Evolutionary conservation across 2,797 vertebrate genomes (phyloP).

Genomic region (Sebastes itinus): DNA sequence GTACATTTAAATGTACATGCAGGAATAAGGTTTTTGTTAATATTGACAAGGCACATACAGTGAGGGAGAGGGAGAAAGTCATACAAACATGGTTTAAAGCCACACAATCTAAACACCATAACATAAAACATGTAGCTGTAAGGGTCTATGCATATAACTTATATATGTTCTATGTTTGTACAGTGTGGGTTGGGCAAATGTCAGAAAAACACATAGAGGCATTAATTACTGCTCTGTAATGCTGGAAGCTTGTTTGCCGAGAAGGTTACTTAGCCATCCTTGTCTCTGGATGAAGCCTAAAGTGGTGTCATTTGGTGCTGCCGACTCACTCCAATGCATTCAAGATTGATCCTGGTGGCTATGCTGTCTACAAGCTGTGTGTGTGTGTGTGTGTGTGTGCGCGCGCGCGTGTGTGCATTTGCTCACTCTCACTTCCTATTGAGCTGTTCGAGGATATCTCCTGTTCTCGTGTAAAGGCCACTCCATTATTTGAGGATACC

Average conservation of each 20-base stretch:
- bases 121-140: neutral
- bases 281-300: slow-evolving; percentile 36
- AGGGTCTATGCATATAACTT: neutral
- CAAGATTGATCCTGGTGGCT: slow-evolving; percentile 57
- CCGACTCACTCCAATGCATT: slow-evolving; percentile 51
- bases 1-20: neutral
- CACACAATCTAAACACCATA: neutral
- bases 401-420: slow-evolving; percentile 10
- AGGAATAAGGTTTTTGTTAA: neutral
- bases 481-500: slow-evolving; percentile 49
- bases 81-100: neutral
- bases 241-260: slow-evolving; percentile 34
- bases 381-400: neutral
- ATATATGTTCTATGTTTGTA: neutral
- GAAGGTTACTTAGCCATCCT: slow-evolving; percentile 31
- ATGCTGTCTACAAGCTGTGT: slow-evolving; percentile 22
- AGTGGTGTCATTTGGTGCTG: slow-evolving; percentile 51
- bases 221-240: slow-evolving; percentile 36
- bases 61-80: neutral
- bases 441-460: slow-evolving; percentile 47
- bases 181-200: slow-evolving; percentile 1
- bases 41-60: neutral
- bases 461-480: slow-evolving; percentile 43
- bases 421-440: slow-evolving; percentile 37
- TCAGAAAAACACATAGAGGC: slow-evolving; percentile 13